Percentiles rank a stretch among this genome's conserved stretches.
phyloP scores from a whole-genome alignment of 2,797 vertebrate species.

The Hypotaenidia okinawae region DNA sequence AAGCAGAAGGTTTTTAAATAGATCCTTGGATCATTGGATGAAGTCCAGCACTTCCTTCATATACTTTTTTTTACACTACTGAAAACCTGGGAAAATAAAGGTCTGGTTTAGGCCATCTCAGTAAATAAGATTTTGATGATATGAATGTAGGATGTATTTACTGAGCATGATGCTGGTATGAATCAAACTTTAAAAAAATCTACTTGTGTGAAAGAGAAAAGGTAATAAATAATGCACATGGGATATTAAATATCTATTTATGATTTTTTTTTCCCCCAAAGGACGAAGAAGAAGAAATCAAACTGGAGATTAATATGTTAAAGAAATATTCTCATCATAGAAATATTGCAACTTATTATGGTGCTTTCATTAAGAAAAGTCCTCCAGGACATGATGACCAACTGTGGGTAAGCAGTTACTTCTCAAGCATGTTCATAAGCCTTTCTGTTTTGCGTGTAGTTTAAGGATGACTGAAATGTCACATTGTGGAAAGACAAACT shows the following conservation, averaged over 20 bases:
- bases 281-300: conserved; percentile 98
- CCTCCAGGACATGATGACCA: conserved; percentile 97
- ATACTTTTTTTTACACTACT: not conserved
- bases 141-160: not conserved
- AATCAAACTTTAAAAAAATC: not conserved
- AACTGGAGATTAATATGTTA: conserved; percentile 98
- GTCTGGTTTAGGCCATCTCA: not conserved
- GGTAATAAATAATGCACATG: not conserved
- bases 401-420: conserved; percentile 86
- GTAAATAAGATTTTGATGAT: not conserved
- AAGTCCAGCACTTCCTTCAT: not conserved
- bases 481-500: not conserved
- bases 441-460: not conserved
- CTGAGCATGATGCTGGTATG: not conserved
- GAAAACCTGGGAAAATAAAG: not conserved
- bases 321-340: conserved; percentile 98
- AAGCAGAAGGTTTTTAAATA: not conserved
- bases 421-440: not conserved
- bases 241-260: not conserved
- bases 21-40: not conserved
- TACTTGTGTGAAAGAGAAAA: not conserved
- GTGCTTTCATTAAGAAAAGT: conserved; percentile 98
- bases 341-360: conserved; percentile 97
- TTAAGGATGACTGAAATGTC: not conserved
- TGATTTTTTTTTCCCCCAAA: conserved; percentile 32